phyloP scores from a whole-genome alignment of 2,888 invertebrate genomes.

The Himalopsyche kuldschensis region DNA sequence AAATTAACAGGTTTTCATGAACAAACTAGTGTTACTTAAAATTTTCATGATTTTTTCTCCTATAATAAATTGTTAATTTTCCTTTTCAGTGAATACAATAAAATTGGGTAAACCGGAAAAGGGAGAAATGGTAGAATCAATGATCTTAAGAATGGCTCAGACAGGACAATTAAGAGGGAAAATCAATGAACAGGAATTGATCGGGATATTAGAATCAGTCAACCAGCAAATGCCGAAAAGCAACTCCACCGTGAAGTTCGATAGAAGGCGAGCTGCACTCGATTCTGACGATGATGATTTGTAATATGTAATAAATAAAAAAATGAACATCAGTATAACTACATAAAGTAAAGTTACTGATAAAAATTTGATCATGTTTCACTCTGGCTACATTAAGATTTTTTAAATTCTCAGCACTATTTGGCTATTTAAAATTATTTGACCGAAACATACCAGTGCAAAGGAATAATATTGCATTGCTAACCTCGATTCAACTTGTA shows the following conservation, averaged over 20 bases:
- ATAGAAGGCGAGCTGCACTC: constrained; percentile 82
- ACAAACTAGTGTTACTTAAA: too few species aligned
- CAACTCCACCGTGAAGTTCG: constrained; percentile 84
- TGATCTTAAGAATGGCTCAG: constrained; percentile 93
- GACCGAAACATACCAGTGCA: too few species aligned
- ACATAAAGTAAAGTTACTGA: neutral
- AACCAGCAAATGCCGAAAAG: constrained; percentile 82
- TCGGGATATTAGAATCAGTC: constrained; percentile 80
- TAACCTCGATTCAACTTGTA: too few species aligned
- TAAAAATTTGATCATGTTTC: too few species aligned
- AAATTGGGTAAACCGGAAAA: constrained; percentile 95
- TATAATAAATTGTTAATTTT: neutral
- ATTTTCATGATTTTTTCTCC: too few species aligned
- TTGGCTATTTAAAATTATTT: too few species aligned
- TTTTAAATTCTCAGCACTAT: too few species aligned
- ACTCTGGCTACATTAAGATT: too few species aligned
- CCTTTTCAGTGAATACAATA: constrained; percentile 80
- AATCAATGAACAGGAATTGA: constrained; percentile 84
- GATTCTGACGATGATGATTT: constrained; percentile 77
- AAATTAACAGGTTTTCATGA: too few species aligned
- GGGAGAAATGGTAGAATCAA: constrained; percentile 90
- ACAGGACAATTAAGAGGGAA: constrained; percentile 83
- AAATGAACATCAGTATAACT: neutral
- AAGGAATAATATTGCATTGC: too few species aligned
- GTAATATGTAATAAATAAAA: neutral